A percentile compares a stretch with the other conserved stretches of the same genome.
These are phyloP conservation scores for Dipodomys spectabilis DNA, from an alignment of 2,113 vertebrate genomes.

Conservation along the genomic window DNA sequence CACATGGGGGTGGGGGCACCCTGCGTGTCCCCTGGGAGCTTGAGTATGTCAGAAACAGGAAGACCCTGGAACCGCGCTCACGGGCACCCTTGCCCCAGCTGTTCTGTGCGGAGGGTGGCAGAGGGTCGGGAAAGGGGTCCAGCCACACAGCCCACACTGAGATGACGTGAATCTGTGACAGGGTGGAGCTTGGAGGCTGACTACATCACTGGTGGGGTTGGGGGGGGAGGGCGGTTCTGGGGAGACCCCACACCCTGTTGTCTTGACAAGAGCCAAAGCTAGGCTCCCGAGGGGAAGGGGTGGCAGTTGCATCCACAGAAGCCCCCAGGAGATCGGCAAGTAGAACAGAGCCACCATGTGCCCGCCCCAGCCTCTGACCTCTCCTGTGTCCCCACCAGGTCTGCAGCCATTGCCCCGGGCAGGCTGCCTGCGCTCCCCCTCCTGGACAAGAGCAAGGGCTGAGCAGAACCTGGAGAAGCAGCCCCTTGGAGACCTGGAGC, in stretches of 20 bases:
- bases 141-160: background rate
- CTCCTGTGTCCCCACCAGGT: constrained; percentile 82
- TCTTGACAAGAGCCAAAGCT: background rate
- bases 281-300: background rate
- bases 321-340: background rate
- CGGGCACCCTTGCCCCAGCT: background rate
- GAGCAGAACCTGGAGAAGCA: constrained; percentile 92
- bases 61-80: background rate
- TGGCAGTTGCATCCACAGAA: background rate
- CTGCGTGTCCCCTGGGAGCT: background rate
- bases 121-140: no score
- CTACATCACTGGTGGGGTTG: no score
- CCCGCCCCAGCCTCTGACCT: background rate
- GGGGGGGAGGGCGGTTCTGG: no score
- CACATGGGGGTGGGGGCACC: no score
- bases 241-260: no score
- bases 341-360: no score
- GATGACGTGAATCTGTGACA: no score
- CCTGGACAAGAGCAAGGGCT: constrained; percentile 92
- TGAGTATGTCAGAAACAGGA: background rate
- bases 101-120: no score
- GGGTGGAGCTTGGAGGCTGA: background rate
- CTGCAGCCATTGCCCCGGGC: constrained; percentile 87
- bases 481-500: constrained; percentile 91
- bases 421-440: constrained; percentile 94